Evolutionary conservation across 92 coral and sea anemone species (phyloP), one percentile per base, ranked within the genome.

Genomic region (Epizoanthus ramosus): DNA sequence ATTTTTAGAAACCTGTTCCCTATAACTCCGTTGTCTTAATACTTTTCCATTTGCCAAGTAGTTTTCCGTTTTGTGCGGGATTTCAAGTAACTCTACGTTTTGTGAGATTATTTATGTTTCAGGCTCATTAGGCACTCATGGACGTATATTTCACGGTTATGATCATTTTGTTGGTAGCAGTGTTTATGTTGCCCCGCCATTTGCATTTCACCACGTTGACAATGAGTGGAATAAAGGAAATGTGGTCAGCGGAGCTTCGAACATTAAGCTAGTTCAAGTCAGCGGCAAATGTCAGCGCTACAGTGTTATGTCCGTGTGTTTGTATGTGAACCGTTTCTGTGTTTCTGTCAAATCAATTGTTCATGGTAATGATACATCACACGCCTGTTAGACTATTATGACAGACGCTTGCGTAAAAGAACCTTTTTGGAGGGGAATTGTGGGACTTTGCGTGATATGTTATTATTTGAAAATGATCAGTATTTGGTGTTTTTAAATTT

Each of bases 61-160:
- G n/a, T 52, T 53, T 73, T 53, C 50, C 23, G 21, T 41, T 67
- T 15, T 67, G 18, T 9, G 43, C 9, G 72, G 43, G n/a, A 33
- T 33, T 67, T 16, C 3, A 37, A 67, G 35, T 3, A 28, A 67
- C n/a, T 67, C 3, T 67, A 22, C 8, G 41, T 8, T 43, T 13
- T 28, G 5, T 17, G 37, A 43, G 61, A 19, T 37, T 60, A 69
- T 61, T 77, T 24, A 37, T 50, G 19, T 10, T 60, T 77, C 35
- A 77, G 71, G 54, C 54, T 77, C 24, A 57, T 61, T 57, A 57
- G n/a, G 82, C 50, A 14, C 12, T 61, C 45, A 19, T 77, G 50
- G 47, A 77, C 82, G 12, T 77, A 77, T 61, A 77, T 77, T 77
- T 77, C 58, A 77, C 82, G 82, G 57, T 43, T 41, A 43, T 77